Percentiles rank a stretch among this genome's conserved stretches.
Conservation (phyloP, 2,797 vertebrate species). For the Acrossocheilus wenchowensis region DNA sequence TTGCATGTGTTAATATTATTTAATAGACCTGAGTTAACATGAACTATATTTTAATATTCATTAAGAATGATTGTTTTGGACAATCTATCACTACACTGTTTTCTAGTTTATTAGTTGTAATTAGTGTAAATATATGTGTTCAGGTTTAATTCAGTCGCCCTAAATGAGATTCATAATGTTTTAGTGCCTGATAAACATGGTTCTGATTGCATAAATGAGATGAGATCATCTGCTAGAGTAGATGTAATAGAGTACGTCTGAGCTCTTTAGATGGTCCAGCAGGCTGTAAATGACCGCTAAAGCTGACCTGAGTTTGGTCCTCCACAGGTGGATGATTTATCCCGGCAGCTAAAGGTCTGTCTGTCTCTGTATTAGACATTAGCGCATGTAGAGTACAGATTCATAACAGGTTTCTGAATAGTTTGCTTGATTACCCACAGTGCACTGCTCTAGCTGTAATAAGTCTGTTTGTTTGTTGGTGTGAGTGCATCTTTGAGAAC, state of each 20-base stretch:
- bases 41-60: too few species aligned
- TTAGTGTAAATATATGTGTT: background rate
- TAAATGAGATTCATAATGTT: background rate
- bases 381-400: conserved; percentile 42
- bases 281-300: background rate
- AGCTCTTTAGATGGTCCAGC: background rate
- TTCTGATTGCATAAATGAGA: background rate
- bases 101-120: background rate
- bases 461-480: conserved; percentile 1
- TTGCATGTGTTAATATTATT: background rate
- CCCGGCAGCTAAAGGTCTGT: conserved; percentile 82
- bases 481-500: background rate
- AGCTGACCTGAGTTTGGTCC: conserved; percentile 63
- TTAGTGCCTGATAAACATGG: background rate
- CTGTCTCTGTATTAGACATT: conserved; percentile 18
- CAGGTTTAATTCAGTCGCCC: background rate
- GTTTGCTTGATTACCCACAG: conserved; percentile 42
- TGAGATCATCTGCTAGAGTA: background rate
- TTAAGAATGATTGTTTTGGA: too few species aligned
- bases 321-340: conserved; percentile 89
- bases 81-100: background rate
- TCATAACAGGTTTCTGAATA: conserved; percentile 16
- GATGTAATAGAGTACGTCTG: background rate
- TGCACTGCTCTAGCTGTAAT: conserved; percentile 19
- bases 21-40: too few species aligned